Evolutionary conservation across 2,797 vertebrate species (phyloP), one percentile per base, ranked within the genome.

Genomic region (Spinus pinus): DNA sequence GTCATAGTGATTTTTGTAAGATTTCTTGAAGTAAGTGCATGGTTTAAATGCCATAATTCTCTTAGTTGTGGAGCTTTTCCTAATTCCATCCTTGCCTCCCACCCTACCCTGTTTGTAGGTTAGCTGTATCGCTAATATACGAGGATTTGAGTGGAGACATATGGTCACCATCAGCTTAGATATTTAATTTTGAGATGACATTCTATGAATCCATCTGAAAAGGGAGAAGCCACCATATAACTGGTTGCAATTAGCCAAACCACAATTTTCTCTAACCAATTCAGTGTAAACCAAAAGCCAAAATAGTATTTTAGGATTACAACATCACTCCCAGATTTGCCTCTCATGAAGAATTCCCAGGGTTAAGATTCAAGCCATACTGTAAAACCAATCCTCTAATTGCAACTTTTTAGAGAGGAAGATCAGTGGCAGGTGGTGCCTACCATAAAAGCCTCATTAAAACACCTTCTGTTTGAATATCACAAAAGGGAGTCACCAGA

Each of bases 361-460:
- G 97, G 96, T 98, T 98, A 97, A 92, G 89, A 97, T 97, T 95
- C 74, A 96, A 97, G 92, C 91, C 96, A 91, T 96, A 96, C 92
- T 97, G 93, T 97, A 98, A 98, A 97, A 97, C 96, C 96, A 98
- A 97, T 85, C 94, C 94, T 98, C 97, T 60, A 97, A 96, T 97
- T 98, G 97, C 81, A 98, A 94, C 90, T 97, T 98, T 98, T 98
- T 95, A 98, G 97, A 98, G 92, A 90, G 97, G 97, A 98, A 98
- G 98, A 99, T 98, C 98, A 98, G 99, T 98, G 98, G 98, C 99
- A 99, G 99, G 99, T 99, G 99, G 99, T 97, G 98, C 97, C 97
- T 98, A 98, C 98, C 99, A 98, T 99, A 99, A 99, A 99, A 98
- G 97, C 92, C 98, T 99, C 98, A 99, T 99, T 99, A 99, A 99